phyloP scores from a whole-genome alignment of 2,888 invertebrate species.

The Eubasilissa splendida region DNA sequence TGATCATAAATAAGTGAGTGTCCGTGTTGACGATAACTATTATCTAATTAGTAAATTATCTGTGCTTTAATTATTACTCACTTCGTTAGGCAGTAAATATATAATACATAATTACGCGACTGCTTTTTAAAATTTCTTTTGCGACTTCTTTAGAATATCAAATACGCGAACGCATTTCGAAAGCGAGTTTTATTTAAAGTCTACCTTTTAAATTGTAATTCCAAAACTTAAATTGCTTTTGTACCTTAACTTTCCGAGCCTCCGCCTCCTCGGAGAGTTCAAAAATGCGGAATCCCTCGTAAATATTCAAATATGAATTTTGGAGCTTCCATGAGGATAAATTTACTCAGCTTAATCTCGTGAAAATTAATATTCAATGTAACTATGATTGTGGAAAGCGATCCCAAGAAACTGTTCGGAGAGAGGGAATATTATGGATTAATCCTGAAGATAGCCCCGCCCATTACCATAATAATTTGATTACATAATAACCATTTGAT shows the following conservation, averaged over 20 bases:
- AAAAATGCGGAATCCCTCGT: conserved; percentile 36
- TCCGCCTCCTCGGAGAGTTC: conserved; percentile 24
- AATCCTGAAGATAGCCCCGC: conserved; percentile 54
- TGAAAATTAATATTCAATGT: conserved; percentile 40
- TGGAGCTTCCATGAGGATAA: conserved; percentile 23
- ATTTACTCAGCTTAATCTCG: conserved; percentile 36
- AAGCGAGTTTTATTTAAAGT: conserved; percentile 22
- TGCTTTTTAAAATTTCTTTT: too few relatives aligned
- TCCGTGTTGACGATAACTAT: too few relatives aligned
- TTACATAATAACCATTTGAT: conserved; percentile 58
- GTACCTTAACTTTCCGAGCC: conserved; percentile 31
- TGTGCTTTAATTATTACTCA: too few relatives aligned
- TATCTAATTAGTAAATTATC: too few relatives aligned
- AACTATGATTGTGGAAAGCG: conserved; percentile 34
- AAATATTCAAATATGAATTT: conserved; percentile 37
- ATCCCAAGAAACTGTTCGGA: conserved; percentile 23
- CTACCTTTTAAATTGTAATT: conserved; percentile 30
- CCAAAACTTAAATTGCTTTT: conserved; percentile 40
- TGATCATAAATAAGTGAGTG: too few relatives aligned
- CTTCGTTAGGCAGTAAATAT: too few relatives aligned
- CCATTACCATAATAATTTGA: conserved; percentile 58
- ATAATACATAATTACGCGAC: too few relatives aligned
- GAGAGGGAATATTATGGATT: conserved; percentile 22
- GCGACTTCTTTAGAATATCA: conserved; percentile 17
- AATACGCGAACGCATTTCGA: conserved; percentile 12